Evolutionary conservation across 2,113 vertebrate species (phyloP).

Genomic region (Oreotrochilus melanogaster): DNA sequence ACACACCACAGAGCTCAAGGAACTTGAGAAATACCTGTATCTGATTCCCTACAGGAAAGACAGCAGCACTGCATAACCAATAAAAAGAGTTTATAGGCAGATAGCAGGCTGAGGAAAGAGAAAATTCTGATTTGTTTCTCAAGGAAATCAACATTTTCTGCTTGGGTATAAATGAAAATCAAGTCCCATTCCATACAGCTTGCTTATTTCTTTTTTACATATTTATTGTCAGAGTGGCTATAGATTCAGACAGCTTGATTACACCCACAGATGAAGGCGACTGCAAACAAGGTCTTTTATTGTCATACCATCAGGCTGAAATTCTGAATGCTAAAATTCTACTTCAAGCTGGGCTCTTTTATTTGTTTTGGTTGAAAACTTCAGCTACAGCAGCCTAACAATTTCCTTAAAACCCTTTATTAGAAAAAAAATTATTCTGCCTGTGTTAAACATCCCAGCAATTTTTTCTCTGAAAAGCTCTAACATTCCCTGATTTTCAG

Average conservation of each 20-base stretch:
- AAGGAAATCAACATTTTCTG: not conserved
- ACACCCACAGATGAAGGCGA: constrained; percentile 8
- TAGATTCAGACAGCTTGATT: constrained; percentile 19
- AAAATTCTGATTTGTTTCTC: not conserved
- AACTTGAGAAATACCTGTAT: not conserved
- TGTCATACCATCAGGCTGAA: not conserved
- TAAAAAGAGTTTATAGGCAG: constrained; percentile 2
- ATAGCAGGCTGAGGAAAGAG: not conserved
- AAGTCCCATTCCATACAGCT: not conserved
- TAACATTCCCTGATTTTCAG: not conserved
- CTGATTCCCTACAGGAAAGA: not conserved
- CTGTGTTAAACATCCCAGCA: not conserved
- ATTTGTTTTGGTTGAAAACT: constrained; percentile 48
- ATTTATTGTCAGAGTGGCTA: not conserved
- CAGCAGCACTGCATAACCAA: not conserved
- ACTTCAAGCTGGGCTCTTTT: not conserved
- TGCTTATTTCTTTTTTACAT: not conserved
- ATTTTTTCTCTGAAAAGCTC: constrained; percentile 11
- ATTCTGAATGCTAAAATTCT: not conserved
- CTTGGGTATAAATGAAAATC: not conserved
- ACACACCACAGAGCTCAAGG: not conserved
- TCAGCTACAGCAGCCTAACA: not conserved
- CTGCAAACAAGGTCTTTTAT: constrained; percentile 7
- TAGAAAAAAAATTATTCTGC: not conserved
- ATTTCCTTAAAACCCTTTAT: constrained; percentile 34